Percentiles rank a stretch among this genome's conserved stretches.
Conservation (phyloP, 1,140 invertebrate species). For the Pseudomyrmex cubaensis region DNA sequence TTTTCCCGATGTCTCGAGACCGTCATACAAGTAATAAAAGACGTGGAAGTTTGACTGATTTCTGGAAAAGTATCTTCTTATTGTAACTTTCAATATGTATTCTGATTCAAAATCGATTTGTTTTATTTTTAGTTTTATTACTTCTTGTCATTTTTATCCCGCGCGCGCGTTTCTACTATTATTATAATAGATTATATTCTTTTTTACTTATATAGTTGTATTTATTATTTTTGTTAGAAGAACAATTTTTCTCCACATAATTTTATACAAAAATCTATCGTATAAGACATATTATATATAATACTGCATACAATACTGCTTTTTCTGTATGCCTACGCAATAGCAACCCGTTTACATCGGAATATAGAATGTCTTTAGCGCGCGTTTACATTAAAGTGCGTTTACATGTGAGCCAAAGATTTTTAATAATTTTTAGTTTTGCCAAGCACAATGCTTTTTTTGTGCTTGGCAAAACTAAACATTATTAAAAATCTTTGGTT, state of each 20-base stretch:
- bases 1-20: constrained; percentile 88
- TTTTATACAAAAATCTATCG: too few species aligned
- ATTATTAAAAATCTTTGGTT: neutral
- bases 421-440: too few species aligned
- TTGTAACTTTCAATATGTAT: constrained; percentile 2
- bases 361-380: constrained; percentile 5
- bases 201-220: too few species aligned
- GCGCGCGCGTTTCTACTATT: neutral
- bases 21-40: constrained; percentile 96
- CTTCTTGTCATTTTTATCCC: neutral
- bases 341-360: constrained; percentile 10
- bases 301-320: too few species aligned
- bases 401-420: too few species aligned
- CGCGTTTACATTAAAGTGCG: too few species aligned
- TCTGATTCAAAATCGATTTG: constrained; percentile 4
- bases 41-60: constrained; percentile 95
- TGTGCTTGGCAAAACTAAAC: too few species aligned
- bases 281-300: too few species aligned
- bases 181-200: too few species aligned
- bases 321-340: neutral
- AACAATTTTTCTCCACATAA: too few species aligned
- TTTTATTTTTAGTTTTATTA: constrained; percentile 11
- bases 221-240: too few species aligned
- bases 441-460: too few species aligned
- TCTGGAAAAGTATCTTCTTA: constrained; percentile 80